Conservation (phyloP, 2,797 vertebrate genomes). For the Channa striata region DNA sequence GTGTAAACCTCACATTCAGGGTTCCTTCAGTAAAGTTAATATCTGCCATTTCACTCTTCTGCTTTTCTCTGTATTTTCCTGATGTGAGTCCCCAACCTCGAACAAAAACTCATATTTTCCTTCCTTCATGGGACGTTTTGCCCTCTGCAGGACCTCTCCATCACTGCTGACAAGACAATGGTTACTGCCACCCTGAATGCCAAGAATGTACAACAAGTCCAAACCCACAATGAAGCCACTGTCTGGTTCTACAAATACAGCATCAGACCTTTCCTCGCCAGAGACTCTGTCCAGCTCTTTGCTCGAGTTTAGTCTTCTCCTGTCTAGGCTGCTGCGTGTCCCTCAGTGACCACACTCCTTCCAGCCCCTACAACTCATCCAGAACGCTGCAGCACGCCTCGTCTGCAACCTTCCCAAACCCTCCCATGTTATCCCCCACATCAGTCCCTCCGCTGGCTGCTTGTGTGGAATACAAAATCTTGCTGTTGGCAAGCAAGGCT, state of each 20-base stretch:
- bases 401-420: constrained; percentile 44
- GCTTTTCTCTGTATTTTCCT: constrained; percentile 8
- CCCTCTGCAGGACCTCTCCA: constrained; percentile 21
- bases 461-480: constrained; percentile 60
- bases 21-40: constrained; percentile 1
- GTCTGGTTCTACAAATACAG: constrained; percentile 32
- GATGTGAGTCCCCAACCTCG: neutral
- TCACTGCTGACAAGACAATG: constrained; percentile 31
- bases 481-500: constrained; percentile 49
- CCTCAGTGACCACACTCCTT: constrained; percentile 36
- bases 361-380: constrained; percentile 46
- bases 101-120: constrained; percentile 25
- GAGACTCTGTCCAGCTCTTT: constrained; percentile 33
- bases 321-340: constrained; percentile 38
- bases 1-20: constrained; percentile 24
- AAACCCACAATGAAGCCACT: constrained; percentile 17
- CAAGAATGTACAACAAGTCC: constrained; percentile 20
- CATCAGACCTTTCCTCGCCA: constrained; percentile 15
- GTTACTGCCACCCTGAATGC: constrained; percentile 11
- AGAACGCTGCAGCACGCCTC: constrained; percentile 29
- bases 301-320: constrained; percentile 37
- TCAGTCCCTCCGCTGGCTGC: constrained; percentile 36
- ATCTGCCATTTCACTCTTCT: constrained; percentile 10
- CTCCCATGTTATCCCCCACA: constrained; percentile 48
- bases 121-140: constrained; percentile 17